A percentile compares a stretch with the other conserved stretches of the same genome.
These are phyloP conservation scores for Danio aesculapii DNA, from an alignment of 2,797 vertebrate species.

Conservation along the genomic window DNA sequence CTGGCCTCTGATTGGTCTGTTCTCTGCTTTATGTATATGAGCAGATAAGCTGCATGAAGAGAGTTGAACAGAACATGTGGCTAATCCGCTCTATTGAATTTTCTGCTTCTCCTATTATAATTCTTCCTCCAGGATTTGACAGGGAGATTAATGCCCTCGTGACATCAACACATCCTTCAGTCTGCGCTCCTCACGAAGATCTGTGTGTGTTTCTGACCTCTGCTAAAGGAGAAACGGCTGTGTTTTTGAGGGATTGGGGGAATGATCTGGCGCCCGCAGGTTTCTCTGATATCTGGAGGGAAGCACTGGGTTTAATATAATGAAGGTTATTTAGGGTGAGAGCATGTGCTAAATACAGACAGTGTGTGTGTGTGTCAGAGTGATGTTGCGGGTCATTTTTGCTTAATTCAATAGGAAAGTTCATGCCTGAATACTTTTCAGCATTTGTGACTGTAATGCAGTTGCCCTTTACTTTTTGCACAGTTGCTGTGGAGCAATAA, in stretches of 20 bases:
- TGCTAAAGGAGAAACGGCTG: not conserved
- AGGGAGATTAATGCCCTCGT: constrained; percentile 29
- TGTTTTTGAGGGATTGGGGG: not conserved
- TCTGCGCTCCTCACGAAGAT: not conserved
- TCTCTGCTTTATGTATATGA: constrained; percentile 48
- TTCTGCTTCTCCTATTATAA: constrained; percentile 57
- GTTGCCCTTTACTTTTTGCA: too few species aligned
- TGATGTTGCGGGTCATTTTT: not conserved
- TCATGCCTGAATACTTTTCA: not conserved
- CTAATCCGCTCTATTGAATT: constrained; percentile 65
- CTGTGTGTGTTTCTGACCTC: not conserved
- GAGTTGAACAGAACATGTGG: constrained; percentile 50
- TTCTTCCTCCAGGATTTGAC: constrained; percentile 35
- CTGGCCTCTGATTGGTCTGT: constrained; percentile 49
- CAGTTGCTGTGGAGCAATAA: too few species aligned
- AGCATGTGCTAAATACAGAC: not conserved
- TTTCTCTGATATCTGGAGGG: not conserved
- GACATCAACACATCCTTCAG: constrained; percentile 32
- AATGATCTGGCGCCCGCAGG: not conserved
- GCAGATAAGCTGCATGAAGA: constrained; percentile 61
- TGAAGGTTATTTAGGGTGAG: constrained; percentile 6
- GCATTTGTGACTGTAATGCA: too few species aligned
- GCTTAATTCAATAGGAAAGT: not conserved
- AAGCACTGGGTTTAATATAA: not conserved
- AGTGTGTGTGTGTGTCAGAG: not conserved